phyloP scores from a whole-genome alignment of 2,113 vertebrate species.

The Fukomys damarensis region DNA sequence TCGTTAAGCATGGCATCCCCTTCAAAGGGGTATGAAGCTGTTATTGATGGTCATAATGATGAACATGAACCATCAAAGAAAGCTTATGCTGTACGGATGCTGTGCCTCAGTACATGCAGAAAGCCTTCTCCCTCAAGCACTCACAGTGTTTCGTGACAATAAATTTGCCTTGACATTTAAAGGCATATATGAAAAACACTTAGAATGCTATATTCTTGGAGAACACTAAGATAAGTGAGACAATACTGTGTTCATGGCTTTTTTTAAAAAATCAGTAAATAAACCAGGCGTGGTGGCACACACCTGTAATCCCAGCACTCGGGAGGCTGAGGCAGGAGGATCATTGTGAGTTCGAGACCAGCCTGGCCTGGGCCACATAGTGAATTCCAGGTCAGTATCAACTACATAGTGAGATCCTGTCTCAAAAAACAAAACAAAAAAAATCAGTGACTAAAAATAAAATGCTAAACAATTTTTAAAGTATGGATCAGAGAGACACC shows the following conservation, averaged over 20 bases:
- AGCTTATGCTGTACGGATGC: background rate
- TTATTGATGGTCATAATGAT: background rate
- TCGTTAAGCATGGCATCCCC: background rate
- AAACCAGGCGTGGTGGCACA: no score
- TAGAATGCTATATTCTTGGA: background rate
- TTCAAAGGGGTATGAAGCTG: background rate
- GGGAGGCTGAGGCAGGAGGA: no score
- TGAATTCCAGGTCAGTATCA: no score
- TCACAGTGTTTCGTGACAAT: background rate
- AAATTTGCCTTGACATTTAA: constrained; percentile 16
- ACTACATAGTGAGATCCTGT: no score
- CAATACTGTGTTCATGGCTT: background rate
- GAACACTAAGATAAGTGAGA: background rate
- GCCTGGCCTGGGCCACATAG: no score
- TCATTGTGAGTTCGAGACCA: no score
- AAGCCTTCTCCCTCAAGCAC: background rate
- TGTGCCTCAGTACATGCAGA: background rate
- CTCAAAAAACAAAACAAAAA: no score
- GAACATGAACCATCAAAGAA: background rate
- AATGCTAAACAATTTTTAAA: background rate
- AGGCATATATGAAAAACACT: background rate
- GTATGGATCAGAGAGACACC: background rate
- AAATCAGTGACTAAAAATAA: background rate
- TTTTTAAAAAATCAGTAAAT: background rate
- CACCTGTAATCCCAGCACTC: no score